These are phyloP conservation scores for Drosophila tsacasi DNA, from an alignment of 1,140 invertebrate species.

Conservation along the genomic window DNA sequence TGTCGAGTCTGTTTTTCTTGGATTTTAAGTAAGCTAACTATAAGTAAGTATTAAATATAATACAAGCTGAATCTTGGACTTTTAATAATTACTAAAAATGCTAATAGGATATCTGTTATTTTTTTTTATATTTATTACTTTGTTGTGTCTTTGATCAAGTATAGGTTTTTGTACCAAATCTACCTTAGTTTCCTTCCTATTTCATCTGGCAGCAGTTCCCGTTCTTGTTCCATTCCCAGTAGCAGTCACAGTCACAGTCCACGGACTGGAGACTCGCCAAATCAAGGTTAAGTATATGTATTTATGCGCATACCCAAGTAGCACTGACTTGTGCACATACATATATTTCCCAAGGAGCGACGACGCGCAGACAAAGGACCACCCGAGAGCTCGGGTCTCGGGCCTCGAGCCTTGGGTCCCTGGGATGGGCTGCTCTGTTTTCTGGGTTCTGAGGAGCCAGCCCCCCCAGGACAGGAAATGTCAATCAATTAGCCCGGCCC, in stretches of 20 bases:
- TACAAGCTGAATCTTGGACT: no score
- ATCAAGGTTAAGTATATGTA: constrained; percentile 79
- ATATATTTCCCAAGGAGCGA: constrained; percentile 12
- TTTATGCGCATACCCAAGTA: constrained; percentile 61
- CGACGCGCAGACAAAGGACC: constrained; percentile 8
- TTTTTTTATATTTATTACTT: not conserved
- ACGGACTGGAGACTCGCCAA: constrained; percentile 57
- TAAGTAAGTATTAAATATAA: not conserved
- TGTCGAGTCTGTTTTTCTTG: not conserved
- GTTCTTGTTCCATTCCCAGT: constrained; percentile 5
- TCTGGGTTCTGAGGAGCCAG: not conserved
- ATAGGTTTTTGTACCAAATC: not conserved
- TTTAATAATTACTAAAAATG: not conserved
- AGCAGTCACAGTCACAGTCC: constrained; percentile 23
- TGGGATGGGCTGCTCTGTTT: constrained; percentile 2
- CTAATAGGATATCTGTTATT: not conserved
- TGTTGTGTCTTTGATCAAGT: not conserved
- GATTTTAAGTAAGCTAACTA: no score
- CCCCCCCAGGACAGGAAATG: constrained; percentile 51
- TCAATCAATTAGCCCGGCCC: constrained; percentile 68
- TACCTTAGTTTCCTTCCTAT: not conserved
- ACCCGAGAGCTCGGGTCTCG: not conserved
- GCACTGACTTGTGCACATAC: constrained; percentile 15
- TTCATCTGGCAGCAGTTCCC: constrained; percentile 6
- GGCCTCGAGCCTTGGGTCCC: not conserved